Conservation (phyloP, 1,140 invertebrate genomes). For the Gonioctena quinquepunctata region DNA sequence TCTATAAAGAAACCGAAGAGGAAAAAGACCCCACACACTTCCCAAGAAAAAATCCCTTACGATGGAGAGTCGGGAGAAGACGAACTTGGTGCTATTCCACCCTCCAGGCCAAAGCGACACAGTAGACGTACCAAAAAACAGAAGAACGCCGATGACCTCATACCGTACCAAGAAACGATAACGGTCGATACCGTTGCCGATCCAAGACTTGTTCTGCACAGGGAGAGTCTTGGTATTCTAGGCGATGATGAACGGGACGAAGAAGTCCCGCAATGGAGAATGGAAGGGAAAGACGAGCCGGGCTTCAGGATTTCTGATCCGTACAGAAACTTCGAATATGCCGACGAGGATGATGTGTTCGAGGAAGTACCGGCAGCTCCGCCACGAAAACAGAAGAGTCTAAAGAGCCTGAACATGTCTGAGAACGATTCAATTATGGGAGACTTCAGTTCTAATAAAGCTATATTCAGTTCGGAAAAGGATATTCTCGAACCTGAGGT, state of each 20-base stretch:
- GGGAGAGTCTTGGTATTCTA: constrained; percentile 31
- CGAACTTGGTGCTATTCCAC: constrained; percentile 46
- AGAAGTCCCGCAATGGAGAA: constrained; percentile 39
- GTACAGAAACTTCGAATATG: constrained; percentile 24
- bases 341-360: not conserved
- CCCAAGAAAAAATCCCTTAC: constrained; percentile 42
- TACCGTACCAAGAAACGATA: constrained; percentile 49
- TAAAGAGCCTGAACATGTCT: constrained; percentile 51
- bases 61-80: constrained; percentile 48
- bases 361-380: constrained; percentile 25
- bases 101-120: constrained; percentile 53
- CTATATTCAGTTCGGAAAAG: constrained; percentile 6
- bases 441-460: constrained; percentile 43
- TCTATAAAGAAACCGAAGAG: constrained; percentile 53
- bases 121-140: constrained; percentile 42
- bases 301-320: constrained; percentile 53
- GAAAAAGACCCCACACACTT: constrained; percentile 53
- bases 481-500: not conserved
- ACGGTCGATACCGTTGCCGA: constrained; percentile 30
- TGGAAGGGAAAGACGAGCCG: constrained; percentile 58
- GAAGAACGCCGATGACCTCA: constrained; percentile 33
- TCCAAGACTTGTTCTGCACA: constrained; percentile 24
- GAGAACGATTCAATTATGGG: constrained; percentile 58
- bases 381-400: constrained; percentile 35
- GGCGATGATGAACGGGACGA: constrained; percentile 31